phyloP scores from a whole-genome alignment of 2,113 vertebrate species.

The Canis aureus region DNA sequence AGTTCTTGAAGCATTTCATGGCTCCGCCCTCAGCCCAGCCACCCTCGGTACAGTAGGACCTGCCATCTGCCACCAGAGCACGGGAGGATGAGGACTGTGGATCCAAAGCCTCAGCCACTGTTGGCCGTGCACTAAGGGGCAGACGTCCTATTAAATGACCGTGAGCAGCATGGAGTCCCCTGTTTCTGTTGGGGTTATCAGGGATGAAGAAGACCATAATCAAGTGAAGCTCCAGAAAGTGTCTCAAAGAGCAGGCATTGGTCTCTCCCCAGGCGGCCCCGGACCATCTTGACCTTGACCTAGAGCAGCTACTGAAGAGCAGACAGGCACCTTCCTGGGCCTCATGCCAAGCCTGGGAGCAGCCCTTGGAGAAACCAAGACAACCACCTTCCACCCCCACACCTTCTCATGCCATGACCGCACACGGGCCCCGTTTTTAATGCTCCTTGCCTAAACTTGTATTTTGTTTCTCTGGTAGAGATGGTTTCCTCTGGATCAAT shows the following conservation, averaged over 20 bases:
- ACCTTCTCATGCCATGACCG: not conserved
- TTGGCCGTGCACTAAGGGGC: not conserved
- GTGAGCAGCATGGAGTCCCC: not conserved
- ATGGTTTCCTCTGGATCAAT: conserved; percentile 71
- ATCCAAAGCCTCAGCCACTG: fast-evolving
- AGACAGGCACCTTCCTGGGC: conserved; percentile 60
- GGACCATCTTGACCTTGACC: conserved; percentile 55
- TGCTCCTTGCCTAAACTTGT: conserved; percentile 63
- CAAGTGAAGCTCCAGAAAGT: not conserved
- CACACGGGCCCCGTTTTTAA: not conserved
- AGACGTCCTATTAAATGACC: not conserved
- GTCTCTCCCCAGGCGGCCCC: not conserved
- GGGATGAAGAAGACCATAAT: not conserved
- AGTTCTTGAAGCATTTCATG: not conserved
- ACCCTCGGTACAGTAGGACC: not conserved
- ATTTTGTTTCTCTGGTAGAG: conserved; percentile 74
- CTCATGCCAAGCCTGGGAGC: conserved; percentile 49
- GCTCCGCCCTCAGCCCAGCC: not conserved
- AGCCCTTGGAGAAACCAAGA: conserved; percentile 63
- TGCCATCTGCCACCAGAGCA: fast-evolving
- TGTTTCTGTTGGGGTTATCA: not conserved
- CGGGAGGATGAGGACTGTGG: not conserved
- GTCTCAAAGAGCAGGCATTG: not conserved
- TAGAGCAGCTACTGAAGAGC: not conserved
- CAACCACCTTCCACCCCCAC: not conserved